Evolutionary conservation across 2,888 invertebrate genomes (phyloP).

Genomic region (Syrphus vitripennis): DNA sequence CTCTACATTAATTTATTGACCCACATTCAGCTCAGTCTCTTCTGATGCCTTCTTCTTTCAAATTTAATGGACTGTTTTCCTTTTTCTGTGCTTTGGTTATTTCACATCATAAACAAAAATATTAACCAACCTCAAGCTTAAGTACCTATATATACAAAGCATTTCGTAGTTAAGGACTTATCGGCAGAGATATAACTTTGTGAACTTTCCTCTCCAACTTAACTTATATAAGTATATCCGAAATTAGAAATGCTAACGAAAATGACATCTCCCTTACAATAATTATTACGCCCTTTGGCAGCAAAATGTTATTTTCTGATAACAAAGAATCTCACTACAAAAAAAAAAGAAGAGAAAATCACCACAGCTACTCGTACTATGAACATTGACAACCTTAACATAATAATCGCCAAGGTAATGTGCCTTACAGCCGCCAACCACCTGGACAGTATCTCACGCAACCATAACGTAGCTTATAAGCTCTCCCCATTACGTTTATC

Average conservation of each 20-base stretch:
- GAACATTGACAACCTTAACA: constrained; percentile 31
- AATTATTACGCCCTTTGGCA: constrained; percentile 51
- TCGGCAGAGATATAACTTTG: constrained; percentile 46
- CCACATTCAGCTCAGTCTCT: not conserved
- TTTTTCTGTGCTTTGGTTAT: not conserved
- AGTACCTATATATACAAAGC: not conserved
- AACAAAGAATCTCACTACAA: constrained; percentile 3
- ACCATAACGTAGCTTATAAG: constrained; percentile 35
- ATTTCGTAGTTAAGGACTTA: constrained; percentile 45
- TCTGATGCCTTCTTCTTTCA: too few relatives aligned
- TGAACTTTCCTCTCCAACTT: constrained; percentile 36
- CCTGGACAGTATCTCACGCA: constrained; percentile 68
- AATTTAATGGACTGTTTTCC: not conserved
- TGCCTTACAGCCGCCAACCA: constrained; percentile 52
- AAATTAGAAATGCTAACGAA: constrained; percentile 46
- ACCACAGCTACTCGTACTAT: constrained; percentile 13
- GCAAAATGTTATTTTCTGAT: constrained; percentile 62
- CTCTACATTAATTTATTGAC: not conserved
- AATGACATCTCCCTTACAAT: constrained; percentile 58
- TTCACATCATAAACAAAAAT: not conserved
- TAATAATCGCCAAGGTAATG: constrained; percentile 59
- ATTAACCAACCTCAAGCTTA: not conserved
- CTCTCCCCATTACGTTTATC: constrained; percentile 24
- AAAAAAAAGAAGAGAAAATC: constrained; percentile 11
- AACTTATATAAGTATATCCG: too few relatives aligned